Evolutionary conservation across 2,888 invertebrate genomes (phyloP), one percentile per base, ranked within the genome.

Genomic region (Ormyrus rosae): DNA sequence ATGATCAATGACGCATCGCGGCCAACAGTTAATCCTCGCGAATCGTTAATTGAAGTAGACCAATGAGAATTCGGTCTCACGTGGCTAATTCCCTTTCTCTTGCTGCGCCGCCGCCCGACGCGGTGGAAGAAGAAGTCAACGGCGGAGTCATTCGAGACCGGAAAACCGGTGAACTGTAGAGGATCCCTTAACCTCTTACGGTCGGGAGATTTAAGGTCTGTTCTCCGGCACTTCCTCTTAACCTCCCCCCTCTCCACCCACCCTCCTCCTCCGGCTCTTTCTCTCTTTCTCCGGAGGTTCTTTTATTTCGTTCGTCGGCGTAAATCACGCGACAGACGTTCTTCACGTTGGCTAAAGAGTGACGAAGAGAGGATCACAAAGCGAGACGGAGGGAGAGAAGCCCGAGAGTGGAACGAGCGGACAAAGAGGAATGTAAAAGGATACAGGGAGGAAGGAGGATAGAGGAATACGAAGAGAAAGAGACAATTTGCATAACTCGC

Each of bases 401-500:
- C 34, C 13, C 55, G 58, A 34, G 19, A 51, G 34, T 34, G 34
- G 34, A 34, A 34, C 34, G 34, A 5, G n/a, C 46, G 50, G 80
- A 76, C 80, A 81, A 81, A 79, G 83, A 80, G 9, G 56, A 72
- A 71, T 80, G 64, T 65, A 77, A 78, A 76, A 69, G 65, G 8
- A 77, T 61, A 34, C 13, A 61, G 55, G n/a, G 72, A 60, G 50
- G 71, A 56, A 67, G 60, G 64, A 72, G 70, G 60, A 64, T 60
- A 64, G 11, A 58, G 46, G 63, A 53, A 10, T 34, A 68, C 48
- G 48, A 13, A 71, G 63, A 75, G 80, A 81, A 74, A 83, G 80
- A 84, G 83, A 80, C 76, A 80, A 85, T 83, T 89, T 88, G 87
- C 89, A 89, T 89, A 89, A 87, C 88, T 87, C 86, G 83, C 86